Conservation (phyloP, 1,140 invertebrate species). For the Drosophila ogumai region DNA sequence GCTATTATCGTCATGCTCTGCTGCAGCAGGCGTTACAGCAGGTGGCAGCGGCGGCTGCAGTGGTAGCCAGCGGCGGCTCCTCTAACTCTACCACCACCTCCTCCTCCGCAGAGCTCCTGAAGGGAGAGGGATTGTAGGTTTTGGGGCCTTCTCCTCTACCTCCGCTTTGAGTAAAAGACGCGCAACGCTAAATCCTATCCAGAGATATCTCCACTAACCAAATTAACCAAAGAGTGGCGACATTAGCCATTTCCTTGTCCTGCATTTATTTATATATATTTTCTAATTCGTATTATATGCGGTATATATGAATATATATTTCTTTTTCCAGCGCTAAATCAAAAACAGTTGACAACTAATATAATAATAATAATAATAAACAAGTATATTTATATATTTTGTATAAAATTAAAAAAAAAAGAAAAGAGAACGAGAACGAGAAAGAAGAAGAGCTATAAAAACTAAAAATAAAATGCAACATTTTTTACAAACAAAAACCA, state of each 20-base stretch:
- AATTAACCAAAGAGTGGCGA: conserved; percentile 75
- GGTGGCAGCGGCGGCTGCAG: conserved; percentile 60
- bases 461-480: conserved; percentile 69
- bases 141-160: conserved; percentile 15
- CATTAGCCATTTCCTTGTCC: conserved; percentile 36
- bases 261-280: conserved; percentile 59
- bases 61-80: conserved; percentile 48
- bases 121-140: conserved; percentile 30
- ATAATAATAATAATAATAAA: conserved; percentile 38
- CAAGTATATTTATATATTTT: conserved; percentile 54
- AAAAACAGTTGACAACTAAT: conserved; percentile 58
- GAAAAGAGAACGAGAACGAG: conserved; percentile 24
- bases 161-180: conserved; percentile 43
- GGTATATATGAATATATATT: conserved; percentile 19
- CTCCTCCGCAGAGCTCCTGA: conserved; percentile 20
- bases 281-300: conserved; percentile 22
- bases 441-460: conserved; percentile 21
- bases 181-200: conserved; percentile 22
- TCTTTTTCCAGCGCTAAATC: conserved; percentile 60
- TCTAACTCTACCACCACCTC: conserved; percentile 9
- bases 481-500: conserved; percentile 72
- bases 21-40: conserved; percentile 75
- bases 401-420: conserved; percentile 52
- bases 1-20: conserved; percentile 69
- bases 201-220: conserved; percentile 61